Evolutionary conservation across 2,113 vertebrate species (phyloP).

Genomic region (Martes martes): DNA sequence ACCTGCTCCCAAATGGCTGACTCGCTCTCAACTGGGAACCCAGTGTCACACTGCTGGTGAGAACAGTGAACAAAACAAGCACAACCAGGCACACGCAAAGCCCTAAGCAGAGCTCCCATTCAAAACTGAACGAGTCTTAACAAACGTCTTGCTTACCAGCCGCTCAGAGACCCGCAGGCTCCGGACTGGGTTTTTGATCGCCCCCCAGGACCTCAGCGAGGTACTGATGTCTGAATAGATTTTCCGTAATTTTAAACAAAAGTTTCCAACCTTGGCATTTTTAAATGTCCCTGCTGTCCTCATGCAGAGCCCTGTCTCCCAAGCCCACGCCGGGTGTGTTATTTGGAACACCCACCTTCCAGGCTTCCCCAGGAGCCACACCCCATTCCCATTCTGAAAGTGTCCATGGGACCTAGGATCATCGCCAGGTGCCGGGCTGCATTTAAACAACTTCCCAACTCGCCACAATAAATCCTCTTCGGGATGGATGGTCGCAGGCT

Average conservation of each 20-base stretch:
- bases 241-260: not conserved
- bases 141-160: not conserved
- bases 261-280: not conserved
- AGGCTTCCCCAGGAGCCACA: not conserved
- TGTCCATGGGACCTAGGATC: not conserved
- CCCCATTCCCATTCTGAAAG: not conserved
- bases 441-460: conserved; percentile 20
- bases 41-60: not conserved
- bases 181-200: not conserved
- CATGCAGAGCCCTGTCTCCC: not conserved
- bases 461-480: not conserved
- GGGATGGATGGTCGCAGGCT: not conserved
- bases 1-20: not conserved
- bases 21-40: not conserved
- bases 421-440: not conserved
- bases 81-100: not conserved
- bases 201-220: not conserved
- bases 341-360: not conserved
- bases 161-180: not conserved
- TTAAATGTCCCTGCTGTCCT: not conserved
- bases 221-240: not conserved
- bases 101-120: not conserved
- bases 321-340: not conserved
- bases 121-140: not conserved
- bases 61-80: not conserved